Base-by-base conservation (phyloP, 2,888 invertebrate species). In the Thera britannica region DNA sequence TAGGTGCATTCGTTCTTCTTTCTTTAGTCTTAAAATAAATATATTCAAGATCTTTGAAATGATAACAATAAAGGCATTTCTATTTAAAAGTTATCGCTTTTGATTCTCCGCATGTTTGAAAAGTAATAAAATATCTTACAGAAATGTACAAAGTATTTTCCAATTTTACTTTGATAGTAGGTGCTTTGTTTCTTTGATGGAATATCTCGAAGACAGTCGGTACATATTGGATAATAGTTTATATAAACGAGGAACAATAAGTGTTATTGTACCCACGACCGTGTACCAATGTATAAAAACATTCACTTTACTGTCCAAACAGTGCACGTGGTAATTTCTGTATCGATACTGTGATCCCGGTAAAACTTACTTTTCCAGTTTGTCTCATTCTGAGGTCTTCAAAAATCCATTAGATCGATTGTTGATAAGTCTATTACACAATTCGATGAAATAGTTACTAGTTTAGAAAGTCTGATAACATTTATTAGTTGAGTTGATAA, bases 211-310 rank as follows among this genome's bases (percentile, higher is more conserved):
- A 41, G 4, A 41, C 55, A 60, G 35, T 51, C 65, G 57, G 63
- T 73, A 71, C 63, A 57, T 66, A 62, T 67, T 70, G 68, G 70
- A 68, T 62, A 81, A n/a, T n/a, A 79, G 79, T 77, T 79, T 79
- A 79, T 71, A 68, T 74, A 72, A 68, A 64, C 36, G 68, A 62
- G 77, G 66, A 85, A 87, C 87, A 88, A 87, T 86, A 78, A 75
- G 58, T 87, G 83, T 86, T 85, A 84, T 86, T 78, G 77, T 75
- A 81, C 72, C 75, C 76, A 76, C 79, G 72, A 71, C 66, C 75
- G 70, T 68, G 74, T 68, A 68, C 68, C 64, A 67, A 61, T 65
- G 71, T 75, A 74, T 75, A 77, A 79, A 81, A 83, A 83, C 82
- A 77, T 58, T 11, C 38, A 35, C 46, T 35, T 54, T 76, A 78